Percentiles rank a stretch among this genome's conserved stretches.
phyloP scores from a whole-genome alignment of 2,113 vertebrate species.

The Leucosticte australis region DNA sequence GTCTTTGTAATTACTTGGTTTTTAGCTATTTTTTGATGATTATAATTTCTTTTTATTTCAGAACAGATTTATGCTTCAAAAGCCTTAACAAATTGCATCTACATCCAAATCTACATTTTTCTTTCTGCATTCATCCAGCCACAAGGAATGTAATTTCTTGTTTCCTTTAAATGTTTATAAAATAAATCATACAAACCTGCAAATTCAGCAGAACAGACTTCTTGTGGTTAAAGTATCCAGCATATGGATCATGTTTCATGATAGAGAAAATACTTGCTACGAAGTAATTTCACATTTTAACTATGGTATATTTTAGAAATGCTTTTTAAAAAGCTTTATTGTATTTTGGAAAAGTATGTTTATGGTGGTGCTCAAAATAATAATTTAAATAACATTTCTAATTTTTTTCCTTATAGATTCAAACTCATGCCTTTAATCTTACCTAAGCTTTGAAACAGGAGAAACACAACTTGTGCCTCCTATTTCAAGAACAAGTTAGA shows the following conservation, averaged over 20 bases:
- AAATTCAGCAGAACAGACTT: background rate
- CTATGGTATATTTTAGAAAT: background rate
- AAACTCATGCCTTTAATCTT: background rate
- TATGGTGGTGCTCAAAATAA: background rate
- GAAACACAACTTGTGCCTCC: background rate
- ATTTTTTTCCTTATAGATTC: background rate
- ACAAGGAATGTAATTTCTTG: background rate
- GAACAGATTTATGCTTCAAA: background rate
- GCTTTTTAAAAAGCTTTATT: fast-evolving
- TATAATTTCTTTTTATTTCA: background rate
- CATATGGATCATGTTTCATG: background rate
- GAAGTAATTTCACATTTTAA: background rate
- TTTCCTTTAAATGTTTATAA: background rate
- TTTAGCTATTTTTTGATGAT: background rate
- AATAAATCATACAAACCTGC: background rate
- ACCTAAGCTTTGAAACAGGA: background rate
- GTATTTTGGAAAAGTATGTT: background rate
- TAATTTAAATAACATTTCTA: background rate
- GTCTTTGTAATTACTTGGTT: background rate
- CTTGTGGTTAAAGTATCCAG: background rate
- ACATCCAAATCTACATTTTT: background rate
- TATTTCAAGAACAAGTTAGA: background rate
- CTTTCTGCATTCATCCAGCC: background rate
- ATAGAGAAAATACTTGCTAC: background rate
- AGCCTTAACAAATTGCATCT: background rate